Evolutionary conservation across 2,888 invertebrate genomes (phyloP).

Genomic region (Dorcus parallelipipedus): DNA sequence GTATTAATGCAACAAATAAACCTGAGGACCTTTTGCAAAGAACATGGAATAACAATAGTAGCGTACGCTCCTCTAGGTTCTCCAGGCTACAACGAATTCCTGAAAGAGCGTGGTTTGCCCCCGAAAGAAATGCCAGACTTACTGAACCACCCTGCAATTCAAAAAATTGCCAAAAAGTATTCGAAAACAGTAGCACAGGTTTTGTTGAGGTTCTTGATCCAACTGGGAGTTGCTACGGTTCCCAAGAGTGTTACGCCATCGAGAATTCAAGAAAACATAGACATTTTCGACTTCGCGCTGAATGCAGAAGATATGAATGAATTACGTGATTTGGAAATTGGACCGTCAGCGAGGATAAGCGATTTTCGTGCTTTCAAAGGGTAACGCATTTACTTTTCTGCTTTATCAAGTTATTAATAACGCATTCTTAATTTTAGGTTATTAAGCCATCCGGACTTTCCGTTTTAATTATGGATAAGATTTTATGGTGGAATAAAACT

Average conservation of each 20-base stretch:
- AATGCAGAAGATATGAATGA: slow-evolving; percentile 59
- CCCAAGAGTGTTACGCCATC: slow-evolving; percentile 78
- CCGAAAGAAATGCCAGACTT: slow-evolving; percentile 63
- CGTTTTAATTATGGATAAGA: too few relatives aligned
- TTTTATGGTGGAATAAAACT: too few relatives aligned
- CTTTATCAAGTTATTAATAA: too few relatives aligned
- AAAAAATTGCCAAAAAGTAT: slow-evolving; percentile 49
- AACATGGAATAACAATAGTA: neutral
- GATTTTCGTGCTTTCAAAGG: neutral
- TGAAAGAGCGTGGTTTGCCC: slow-evolving; percentile 36
- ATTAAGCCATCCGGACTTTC: too few relatives aligned
- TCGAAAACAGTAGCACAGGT: slow-evolving; percentile 72
- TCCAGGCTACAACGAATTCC: slow-evolving; percentile 59
- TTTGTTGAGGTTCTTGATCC: slow-evolving; percentile 67
- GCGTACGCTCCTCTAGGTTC: slow-evolving; percentile 1
- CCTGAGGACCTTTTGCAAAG: neutral
- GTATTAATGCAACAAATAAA: slow-evolving; percentile 1
- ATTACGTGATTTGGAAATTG: slow-evolving; percentile 62
- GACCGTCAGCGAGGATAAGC: slow-evolving; percentile 36
- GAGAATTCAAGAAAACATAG: slow-evolving; percentile 72
- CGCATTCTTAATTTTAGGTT: too few relatives aligned
- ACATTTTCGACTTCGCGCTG: slow-evolving; percentile 71
- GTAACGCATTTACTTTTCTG: neutral
- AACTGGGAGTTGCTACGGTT: slow-evolving; percentile 70
- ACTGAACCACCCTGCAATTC: slow-evolving; percentile 58